phyloP scores from a whole-genome alignment of 1,140 invertebrate species.

The Armadillidium nasatum region DNA sequence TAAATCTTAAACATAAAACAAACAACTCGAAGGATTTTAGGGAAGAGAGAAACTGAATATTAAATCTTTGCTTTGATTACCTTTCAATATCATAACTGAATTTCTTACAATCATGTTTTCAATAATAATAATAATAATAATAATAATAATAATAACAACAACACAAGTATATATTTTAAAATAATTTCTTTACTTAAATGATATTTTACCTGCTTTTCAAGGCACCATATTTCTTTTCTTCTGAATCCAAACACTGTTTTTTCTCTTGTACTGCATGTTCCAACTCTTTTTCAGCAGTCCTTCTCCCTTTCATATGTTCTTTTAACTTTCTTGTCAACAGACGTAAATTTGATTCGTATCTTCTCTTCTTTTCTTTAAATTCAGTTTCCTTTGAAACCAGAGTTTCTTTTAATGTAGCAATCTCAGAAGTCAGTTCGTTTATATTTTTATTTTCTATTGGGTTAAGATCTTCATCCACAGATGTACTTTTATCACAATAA shows the following conservation, averaged over 20 bases:
- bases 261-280: conserved; percentile 38
- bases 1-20: too few relatives aligned
- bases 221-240: conserved; percentile 24
- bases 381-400: conserved; percentile 26
- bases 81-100: too few relatives aligned
- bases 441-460: not conserved
- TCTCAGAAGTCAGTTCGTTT: not conserved
- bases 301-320: conserved; percentile 46
- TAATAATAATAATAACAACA: too few relatives aligned
- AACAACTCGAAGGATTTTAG: too few relatives aligned
- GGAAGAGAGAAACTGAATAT: too few relatives aligned
- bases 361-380: conserved; percentile 32
- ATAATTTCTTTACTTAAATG: not conserved
- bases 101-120: too few relatives aligned
- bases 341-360: conserved; percentile 46
- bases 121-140: too few relatives aligned
- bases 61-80: too few relatives aligned
- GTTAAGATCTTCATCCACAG: not conserved
- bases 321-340: conserved; percentile 49
- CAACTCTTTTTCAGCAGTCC: conserved; percentile 47
- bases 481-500: not conserved
- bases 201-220: conserved; percentile 32
- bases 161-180: too few relatives aligned
- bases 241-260: not conserved
- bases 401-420: conserved; percentile 7